These are phyloP conservation scores for Copidosoma floridanum DNA, from an alignment of 1,140 invertebrate genomes.

Conservation along the genomic window DNA sequence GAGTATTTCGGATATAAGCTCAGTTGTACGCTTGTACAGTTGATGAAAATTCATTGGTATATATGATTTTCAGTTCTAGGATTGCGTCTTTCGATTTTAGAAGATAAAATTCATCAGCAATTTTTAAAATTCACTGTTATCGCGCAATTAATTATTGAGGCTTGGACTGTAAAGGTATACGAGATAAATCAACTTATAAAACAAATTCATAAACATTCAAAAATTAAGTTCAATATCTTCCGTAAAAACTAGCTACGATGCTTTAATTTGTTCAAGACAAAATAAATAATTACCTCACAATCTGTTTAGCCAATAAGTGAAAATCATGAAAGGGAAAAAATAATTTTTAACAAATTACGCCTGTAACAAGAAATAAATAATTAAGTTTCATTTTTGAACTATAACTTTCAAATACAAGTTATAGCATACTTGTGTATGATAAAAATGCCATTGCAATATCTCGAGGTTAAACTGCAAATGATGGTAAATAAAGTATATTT, in stretches of 20 bases:
- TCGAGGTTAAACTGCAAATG: slow-evolving; percentile 12
- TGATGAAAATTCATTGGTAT: no score
- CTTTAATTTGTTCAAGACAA: no score
- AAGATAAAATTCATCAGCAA: no score
- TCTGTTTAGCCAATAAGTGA: neutral
- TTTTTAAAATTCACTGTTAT: neutral
- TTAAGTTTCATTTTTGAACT: slow-evolving; percentile 14
- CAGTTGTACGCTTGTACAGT: no score
- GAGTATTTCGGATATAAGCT: no score
- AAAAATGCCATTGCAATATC: slow-evolving; percentile 16
- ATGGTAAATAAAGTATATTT: slow-evolving; percentile 26
- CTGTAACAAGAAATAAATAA: neutral
- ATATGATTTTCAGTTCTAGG: no score
- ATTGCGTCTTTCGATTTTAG: no score
- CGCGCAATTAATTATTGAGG: neutral
- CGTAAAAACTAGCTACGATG: no score
- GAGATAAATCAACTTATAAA: slow-evolving; percentile 1
- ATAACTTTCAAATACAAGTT: slow-evolving; percentile 10
- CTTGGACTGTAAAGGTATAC: no score
- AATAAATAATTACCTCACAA: neutral
- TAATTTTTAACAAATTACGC: neutral
- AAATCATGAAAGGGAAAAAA: neutral
- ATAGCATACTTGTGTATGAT: slow-evolving; percentile 4
- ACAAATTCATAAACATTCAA: no score
- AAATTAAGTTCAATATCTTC: no score